phyloP scores from a whole-genome alignment of 1,140 invertebrate species.

The Catajapyx aquilonaris region DNA sequence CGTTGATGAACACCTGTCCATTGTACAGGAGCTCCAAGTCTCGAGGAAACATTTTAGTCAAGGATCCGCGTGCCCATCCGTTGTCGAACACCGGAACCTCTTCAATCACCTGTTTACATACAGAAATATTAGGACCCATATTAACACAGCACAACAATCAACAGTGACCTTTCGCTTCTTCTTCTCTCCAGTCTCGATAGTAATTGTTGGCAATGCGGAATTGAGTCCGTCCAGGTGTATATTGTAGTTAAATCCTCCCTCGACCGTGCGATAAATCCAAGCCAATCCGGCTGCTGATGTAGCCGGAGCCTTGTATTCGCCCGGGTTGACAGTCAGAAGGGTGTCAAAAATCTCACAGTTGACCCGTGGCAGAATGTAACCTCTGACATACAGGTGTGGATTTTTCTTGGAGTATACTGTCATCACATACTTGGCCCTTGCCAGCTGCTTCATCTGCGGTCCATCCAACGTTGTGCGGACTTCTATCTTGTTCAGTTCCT shows the following conservation, averaged over 20 bases:
- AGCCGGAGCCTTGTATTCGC: slow-evolving; percentile 9
- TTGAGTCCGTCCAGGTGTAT: slow-evolving; percentile 31
- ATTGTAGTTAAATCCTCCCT: slow-evolving; percentile 48
- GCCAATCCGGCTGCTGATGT: slow-evolving; percentile 38
- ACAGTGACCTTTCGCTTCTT: slow-evolving; percentile 9
- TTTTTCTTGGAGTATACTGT: slow-evolving; percentile 39
- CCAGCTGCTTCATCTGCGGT: slow-evolving; percentile 42
- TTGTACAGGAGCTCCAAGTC: slow-evolving; percentile 56
- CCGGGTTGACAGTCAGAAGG: slow-evolving; percentile 9
- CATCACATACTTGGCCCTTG: slow-evolving; percentile 42
- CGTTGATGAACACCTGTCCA: slow-evolving; percentile 50
- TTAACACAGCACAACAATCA: too few relatives aligned
- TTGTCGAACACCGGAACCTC: slow-evolving; percentile 30
- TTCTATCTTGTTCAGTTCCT: slow-evolving; percentile 49
- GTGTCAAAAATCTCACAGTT: slow-evolving; percentile 61
- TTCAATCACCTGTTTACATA: slow-evolving; percentile 8
- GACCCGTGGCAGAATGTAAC: slow-evolving; percentile 40
- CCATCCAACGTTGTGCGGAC: slow-evolving; percentile 44
- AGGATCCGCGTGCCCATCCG: slow-evolving; percentile 40
- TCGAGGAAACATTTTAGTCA: slow-evolving; percentile 37
- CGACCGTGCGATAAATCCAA: slow-evolving; percentile 52
- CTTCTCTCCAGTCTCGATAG: slow-evolving; percentile 7
- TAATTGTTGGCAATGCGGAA: slow-evolving; percentile 1
- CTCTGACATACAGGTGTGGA: slow-evolving; percentile 35
- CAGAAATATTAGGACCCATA: too few relatives aligned